Evolutionary conservation across 2,888 invertebrate genomes (phyloP), one percentile per base, ranked within the genome.

Genomic region (Pilophorus perplexus): DNA sequence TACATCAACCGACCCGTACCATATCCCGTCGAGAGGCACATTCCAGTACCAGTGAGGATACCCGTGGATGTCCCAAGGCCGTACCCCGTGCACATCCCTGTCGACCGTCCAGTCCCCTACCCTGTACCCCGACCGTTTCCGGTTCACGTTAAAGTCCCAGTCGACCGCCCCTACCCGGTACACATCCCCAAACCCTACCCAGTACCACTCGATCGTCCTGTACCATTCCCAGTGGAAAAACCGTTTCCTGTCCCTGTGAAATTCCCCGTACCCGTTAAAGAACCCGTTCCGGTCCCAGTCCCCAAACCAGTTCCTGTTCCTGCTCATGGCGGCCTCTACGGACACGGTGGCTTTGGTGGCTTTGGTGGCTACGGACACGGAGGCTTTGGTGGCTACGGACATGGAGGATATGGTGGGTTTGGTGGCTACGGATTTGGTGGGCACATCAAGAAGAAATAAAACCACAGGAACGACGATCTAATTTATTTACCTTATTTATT

Each of bases 201-300:
- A 6, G 71, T 72, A 25, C 69, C 69, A 28, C 66, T 20, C 42
- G 69, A 37, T 65, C 69, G 66, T 64, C 73, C 54, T 44, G 68
- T 70, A 10, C 70, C 70, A 3, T 72, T 72, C 14, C 72, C 72
- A 3, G 70, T 71, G 14, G 69, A 68, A 33, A 71, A 68, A 23
- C 71, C 72, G 3, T 69, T 71, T 28, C 72, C 72, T 12, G 72
- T 73, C 44, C 72, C 71, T 33, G 72, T 72, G 14, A 70, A 68
- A 42, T 68, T 71, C 27, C 72, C 73, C 20, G 72, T 73, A 2
- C 72, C 73, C 44, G 64, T 71, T 8, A 72, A 72, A 8, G 71
- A 72, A 57, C 70, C 71, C 3, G 71, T 71, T 12, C 70, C 69
- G 20, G 71, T 73, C 0, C 72, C 71, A 12, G 71, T 71, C 12